Conservation (phyloP, 2,888 invertebrate species). For the Drosophila testacea region DNA sequence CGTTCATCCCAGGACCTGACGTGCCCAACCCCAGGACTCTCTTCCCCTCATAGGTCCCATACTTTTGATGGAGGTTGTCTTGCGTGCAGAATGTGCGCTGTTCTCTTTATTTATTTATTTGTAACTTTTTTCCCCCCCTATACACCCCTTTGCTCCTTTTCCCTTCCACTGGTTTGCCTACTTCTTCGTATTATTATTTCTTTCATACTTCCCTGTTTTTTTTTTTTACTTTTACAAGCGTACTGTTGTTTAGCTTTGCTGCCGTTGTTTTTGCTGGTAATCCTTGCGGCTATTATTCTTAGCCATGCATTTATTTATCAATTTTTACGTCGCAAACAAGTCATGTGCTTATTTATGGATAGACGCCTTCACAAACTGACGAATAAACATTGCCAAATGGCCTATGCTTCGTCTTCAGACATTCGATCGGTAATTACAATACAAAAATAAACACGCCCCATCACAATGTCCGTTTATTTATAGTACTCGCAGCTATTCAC, state of each 20-base stretch:
- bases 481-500: neutral
- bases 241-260: constrained; percentile 21
- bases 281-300: constrained; percentile 56
- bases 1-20: constrained; percentile 32
- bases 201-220: neutral
- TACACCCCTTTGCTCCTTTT: neutral
- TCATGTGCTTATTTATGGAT: constrained; percentile 41
- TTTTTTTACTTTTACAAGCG: constrained; percentile 3
- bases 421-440: constrained; percentile 23
- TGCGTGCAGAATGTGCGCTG: constrained; percentile 37
- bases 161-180: neutral
- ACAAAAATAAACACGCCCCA: neutral
- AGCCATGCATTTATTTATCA: constrained; percentile 53
- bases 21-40: neutral
- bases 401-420: constrained; percentile 3
- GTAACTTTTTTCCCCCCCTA: constrained; percentile 28
- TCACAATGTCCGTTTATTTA: constrained; percentile 4
- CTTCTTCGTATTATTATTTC: constrained; percentile 11
- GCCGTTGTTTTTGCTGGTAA: constrained; percentile 36
- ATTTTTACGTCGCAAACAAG: constrained; percentile 41
- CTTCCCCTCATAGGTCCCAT: neutral
- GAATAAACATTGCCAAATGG: constrained; percentile 43
- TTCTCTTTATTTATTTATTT: constrained; percentile 50
- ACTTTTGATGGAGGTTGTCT: constrained; percentile 35
- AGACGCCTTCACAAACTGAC: constrained; percentile 38